Evolutionary conservation across 1,140 invertebrate genomes (phyloP), one percentile per base, ranked within the genome.

Genomic region (Bombus difficillimus): DNA sequence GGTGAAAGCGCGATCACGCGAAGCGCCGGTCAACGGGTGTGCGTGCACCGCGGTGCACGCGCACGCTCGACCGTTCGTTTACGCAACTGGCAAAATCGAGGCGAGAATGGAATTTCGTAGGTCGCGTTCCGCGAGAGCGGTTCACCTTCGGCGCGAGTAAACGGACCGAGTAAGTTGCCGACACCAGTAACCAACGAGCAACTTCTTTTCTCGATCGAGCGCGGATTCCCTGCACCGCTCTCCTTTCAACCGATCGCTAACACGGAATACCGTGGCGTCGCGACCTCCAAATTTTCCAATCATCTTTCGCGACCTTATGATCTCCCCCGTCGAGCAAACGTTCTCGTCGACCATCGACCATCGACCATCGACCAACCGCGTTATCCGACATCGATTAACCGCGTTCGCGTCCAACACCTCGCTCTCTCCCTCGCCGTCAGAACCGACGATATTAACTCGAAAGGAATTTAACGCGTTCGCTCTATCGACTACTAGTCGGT

Each of bases 401-500:
- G 18, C 18, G 15, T 32, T 3, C 66, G 66, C 18, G 18, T 22
- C 8, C 32, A 9, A 37, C 18, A 12, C 18, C 15, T 32, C 15
- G 28, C 28, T 3, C 28, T 9, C 5, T 9, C 64, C 32, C n/a
- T 22, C 3, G 12, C 25, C 25, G 12, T 3, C 64, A 12, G 2
- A 34, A 0, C 3, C 25, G 13, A 3, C 66, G 64, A 22, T 37
- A 71, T 39, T n/a, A 47, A 73, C 28, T 43, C 37, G 18, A 62
- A 34, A 84, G 86, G 88, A 89, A 90, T 90, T 78, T 82, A 90
- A 82, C 84, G 47, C 47, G 76, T 81, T 87, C 66, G 53, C 22
- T 81, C 32, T 62, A 78, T 81, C 68, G 53, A 28, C 81, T 15
- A 28, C 81, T 15, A 22, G 28, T 13, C 28, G 13, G n/a, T 66